Percentiles rank a stretch among this genome's conserved stretches.
Conservation (phyloP, 1,140 invertebrate genomes). For the Steinernema feltiae region DNA sequence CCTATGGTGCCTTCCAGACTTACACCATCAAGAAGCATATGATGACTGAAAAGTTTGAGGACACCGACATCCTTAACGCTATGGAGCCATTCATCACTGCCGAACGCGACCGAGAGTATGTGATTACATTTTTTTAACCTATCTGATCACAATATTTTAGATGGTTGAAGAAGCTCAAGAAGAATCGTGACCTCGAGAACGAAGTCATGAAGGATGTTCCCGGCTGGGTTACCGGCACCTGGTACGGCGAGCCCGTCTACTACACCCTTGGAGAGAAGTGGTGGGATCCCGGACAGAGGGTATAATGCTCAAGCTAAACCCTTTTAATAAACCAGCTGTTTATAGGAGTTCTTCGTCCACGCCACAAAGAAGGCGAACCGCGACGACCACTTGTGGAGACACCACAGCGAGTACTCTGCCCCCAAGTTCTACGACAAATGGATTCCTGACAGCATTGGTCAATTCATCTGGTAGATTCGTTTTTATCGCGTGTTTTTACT, state of each 20-base stretch:
- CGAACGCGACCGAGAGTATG: conserved; percentile 59
- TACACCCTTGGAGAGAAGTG: conserved; percentile 58
- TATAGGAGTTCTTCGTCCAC: conserved; percentile 43
- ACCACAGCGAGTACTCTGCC: conserved; percentile 45
- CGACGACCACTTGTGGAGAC: conserved; percentile 39
- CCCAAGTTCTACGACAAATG: conserved; percentile 50
- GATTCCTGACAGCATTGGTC: conserved; percentile 35
- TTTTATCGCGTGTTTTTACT: background rate
- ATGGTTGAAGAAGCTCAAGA: conserved; percentile 57
- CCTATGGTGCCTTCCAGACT: conserved; percentile 44
- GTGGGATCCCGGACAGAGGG: conserved; percentile 49
- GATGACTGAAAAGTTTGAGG: conserved; percentile 55
- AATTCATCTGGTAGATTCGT: background rate
- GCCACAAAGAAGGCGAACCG: conserved; percentile 11
- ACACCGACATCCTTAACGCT: conserved; percentile 58
- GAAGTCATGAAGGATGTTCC: conserved; percentile 62
- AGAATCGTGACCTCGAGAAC: conserved; percentile 60
- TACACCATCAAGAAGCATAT: conserved; percentile 36
- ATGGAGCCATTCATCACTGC: conserved; percentile 59
- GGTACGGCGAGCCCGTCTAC: conserved; percentile 60
- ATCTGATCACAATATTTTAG: conserved; percentile 41
- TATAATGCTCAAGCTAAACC: background rate
- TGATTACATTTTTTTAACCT: conserved; percentile 25
- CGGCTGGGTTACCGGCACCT: conserved; percentile 61
- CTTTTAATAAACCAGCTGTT: background rate